Conservation (phyloP, 1,140 invertebrate species). For the Frieseomelitta varia region DNA sequence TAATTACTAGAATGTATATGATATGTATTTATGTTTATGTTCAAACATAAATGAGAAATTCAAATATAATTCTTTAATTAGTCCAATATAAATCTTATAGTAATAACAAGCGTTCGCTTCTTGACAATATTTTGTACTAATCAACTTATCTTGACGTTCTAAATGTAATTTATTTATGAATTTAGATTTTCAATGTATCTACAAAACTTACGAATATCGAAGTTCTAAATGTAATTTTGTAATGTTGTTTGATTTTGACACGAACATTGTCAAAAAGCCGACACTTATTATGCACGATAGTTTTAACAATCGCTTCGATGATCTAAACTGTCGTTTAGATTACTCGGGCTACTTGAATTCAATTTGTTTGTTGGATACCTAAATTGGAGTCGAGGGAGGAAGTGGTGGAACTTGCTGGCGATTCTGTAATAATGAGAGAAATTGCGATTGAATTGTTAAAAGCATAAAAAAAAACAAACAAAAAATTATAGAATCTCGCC, state of each 20-base stretch:
- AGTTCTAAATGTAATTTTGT: no score
- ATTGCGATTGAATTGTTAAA: constrained; percentile 1
- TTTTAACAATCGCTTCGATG: not conserved
- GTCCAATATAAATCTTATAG: no score
- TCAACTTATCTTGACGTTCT: no score
- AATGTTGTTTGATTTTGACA: not conserved
- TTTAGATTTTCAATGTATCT: no score
- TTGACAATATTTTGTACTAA: no score
- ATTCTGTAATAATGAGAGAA: not conserved
- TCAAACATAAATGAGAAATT: no score
- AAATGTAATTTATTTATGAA: no score
- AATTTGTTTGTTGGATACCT: not conserved
- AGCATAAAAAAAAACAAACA: not conserved
- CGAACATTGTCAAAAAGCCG: not conserved
- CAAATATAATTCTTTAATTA: no score
- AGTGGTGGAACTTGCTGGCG: not conserved
- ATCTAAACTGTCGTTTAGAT: not conserved
- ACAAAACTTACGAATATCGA: no score
- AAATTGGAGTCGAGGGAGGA: not conserved
- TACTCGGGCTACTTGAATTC: not conserved
- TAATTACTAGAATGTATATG: no score
- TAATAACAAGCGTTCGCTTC: no score
- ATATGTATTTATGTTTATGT: no score
- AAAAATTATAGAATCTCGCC: not conserved
- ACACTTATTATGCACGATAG: not conserved